Percentiles rank a stretch among this genome's conserved stretches.
phyloP scores from a whole-genome alignment of 2,797 vertebrate genomes.

The Tragelaphus oryx region DNA sequence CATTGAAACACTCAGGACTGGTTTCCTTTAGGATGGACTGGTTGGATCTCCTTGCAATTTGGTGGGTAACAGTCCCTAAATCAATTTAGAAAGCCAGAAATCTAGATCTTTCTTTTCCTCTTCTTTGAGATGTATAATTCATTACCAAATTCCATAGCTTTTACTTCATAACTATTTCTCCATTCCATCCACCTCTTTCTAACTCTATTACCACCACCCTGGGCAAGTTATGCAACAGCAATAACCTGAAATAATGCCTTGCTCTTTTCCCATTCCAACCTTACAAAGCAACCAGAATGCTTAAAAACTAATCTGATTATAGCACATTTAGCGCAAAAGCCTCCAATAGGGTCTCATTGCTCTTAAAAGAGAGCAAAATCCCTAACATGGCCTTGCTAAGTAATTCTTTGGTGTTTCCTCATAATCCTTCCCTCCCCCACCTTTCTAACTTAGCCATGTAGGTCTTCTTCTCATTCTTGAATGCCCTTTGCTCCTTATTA shows the following conservation, averaged over 20 bases:
- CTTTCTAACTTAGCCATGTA: neutral
- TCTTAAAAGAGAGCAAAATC: neutral
- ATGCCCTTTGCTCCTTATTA: neutral
- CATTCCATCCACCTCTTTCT: neutral
- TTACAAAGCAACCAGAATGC: neutral
- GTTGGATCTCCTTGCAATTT: neutral
- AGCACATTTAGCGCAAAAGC: neutral
- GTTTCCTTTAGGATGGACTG: neutral
- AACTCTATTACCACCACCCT: neutral
- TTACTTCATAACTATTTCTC: neutral
- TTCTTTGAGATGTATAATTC: neutral
- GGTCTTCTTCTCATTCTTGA: neutral
- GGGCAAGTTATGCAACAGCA: neutral
- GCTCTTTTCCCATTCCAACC: neutral
- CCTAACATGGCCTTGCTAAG: neutral
- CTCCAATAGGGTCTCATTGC: neutral
- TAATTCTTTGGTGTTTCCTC: too few species aligned
- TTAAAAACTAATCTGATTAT: neutral
- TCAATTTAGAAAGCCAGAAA: neutral
- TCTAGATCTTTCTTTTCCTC: neutral
- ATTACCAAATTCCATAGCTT: neutral
- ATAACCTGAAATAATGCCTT: neutral
- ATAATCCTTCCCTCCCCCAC: rapidly evolving
- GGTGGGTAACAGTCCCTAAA: neutral
- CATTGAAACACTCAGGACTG: neutral